These are phyloP conservation scores for Apamea crenata DNA, from an alignment of 2,888 invertebrate species.

Conservation along the genomic window DNA sequence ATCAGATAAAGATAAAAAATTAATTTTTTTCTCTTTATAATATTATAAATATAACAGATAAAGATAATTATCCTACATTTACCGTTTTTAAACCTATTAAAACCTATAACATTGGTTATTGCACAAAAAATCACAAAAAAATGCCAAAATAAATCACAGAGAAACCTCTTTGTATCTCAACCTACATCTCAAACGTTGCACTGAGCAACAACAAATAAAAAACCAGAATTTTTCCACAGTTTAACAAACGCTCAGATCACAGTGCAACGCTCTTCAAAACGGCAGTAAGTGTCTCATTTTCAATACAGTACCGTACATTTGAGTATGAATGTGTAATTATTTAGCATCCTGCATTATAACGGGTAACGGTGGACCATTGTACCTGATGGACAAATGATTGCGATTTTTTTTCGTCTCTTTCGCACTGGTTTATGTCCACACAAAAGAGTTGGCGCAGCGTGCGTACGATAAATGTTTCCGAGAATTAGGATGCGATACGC, in stretches of 20 bases:
- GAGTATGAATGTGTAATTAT: conserved; percentile 86
- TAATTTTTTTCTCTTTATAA: no score
- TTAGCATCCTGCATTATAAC: conserved; percentile 83
- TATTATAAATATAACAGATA: no score
- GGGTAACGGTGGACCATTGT: conserved; percentile 85
- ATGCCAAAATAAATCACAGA: conserved; percentile 44
- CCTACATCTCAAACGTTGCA: conserved; percentile 53
- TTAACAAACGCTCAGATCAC: conserved; percentile 49
- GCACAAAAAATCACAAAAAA: background rate
- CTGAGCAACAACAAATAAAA: conserved; percentile 30
- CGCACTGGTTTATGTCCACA: conserved; percentile 62
- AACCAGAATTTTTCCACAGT: conserved; percentile 53
- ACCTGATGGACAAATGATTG: conserved; percentile 87
- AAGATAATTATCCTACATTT: no score
- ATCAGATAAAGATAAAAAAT: no score
- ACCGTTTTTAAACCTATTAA: no score
- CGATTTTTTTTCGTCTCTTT: conserved; percentile 73
- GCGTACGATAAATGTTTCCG: conserved; percentile 68
- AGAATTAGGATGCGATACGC: conserved; percentile 63
- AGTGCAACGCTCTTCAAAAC: conserved; percentile 67
- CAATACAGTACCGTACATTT: conserved; percentile 72
- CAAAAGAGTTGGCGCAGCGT: conserved; percentile 64
- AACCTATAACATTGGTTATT: background rate
- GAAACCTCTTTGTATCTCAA: conserved; percentile 36
- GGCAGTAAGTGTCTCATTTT: conserved; percentile 66